Evolutionary conservation across 2,888 invertebrate genomes (phyloP).

Genomic region (Cheilosia pagana): DNA sequence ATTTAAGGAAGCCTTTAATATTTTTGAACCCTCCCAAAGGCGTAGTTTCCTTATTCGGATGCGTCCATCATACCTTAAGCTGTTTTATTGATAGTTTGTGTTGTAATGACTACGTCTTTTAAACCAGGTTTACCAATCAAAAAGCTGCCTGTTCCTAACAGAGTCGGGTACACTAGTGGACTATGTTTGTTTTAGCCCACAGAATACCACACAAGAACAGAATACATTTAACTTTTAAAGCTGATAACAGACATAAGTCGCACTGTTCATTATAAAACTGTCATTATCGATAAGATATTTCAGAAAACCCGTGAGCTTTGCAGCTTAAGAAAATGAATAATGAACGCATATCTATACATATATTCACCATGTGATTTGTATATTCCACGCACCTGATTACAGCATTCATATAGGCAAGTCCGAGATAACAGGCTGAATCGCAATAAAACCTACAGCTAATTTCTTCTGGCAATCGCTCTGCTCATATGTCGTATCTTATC

Average conservation of each 20-base stretch:
- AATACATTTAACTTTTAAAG: neutral
- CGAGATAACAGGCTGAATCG: neutral
- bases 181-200: no score
- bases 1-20: no score
- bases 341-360: neutral
- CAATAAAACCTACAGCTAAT: neutral
- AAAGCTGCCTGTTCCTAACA: no score
- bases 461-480: neutral
- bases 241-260: neutral
- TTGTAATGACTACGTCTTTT: no score
- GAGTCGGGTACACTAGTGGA: no score
- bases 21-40: no score
- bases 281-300: slow-evolving; percentile 12
- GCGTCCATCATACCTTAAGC: no score
- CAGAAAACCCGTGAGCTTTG: neutral
- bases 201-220: neutral
- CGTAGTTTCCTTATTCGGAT: no score
- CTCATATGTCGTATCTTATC: slow-evolving; percentile 48
- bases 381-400: neutral
- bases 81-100: no score
- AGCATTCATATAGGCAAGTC: neutral
- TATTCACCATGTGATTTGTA: slow-evolving; percentile 7
- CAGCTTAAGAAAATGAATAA: slow-evolving; percentile 1
- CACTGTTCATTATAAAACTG: neutral
- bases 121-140: no score